Base-by-base conservation (phyloP, 2,888 invertebrate species). In the Oxystoma pomonae region DNA sequence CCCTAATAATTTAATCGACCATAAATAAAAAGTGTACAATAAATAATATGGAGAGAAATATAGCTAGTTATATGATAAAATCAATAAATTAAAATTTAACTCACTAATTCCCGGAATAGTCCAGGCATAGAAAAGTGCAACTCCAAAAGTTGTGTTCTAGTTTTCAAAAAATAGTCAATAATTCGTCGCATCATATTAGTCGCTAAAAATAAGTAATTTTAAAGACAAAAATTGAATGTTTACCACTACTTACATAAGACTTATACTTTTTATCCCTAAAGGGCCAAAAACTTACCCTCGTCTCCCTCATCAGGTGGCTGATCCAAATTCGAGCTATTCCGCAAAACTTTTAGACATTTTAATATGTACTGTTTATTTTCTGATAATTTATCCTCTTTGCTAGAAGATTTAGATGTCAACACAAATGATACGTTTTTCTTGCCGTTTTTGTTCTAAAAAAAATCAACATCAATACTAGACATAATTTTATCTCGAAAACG, bases 51-150 rank as follows among this genome's bases (percentile, higher is more conserved):
- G n/a, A n/a, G n/a, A n/a, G n/a, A n/a, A n/a, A n/a, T n/a, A n/a
- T n/a, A n/a, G n/a, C n/a, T n/a, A n/a, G n/a, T n/a, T n/a, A n/a
- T n/a, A n/a, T n/a, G n/a, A n/a, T n/a, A n/a, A n/a, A n/a, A n/a
- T n/a, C n/a, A n/a, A n/a, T n/a, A n/a, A n/a, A n/a, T n/a, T n/a
- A n/a, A n/a, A n/a, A n/a, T n/a, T n/a, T n/a, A n/a, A 20, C 61
- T 67, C 58, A 70, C 69, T 58, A 68, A 50, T 22, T 64, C 65
- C 22, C 65, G 62, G 61, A 71, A 71, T 1, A 71, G 58, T 52
- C 71, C 71, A 9, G 71, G 70, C 55, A 61, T 68, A 16, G 66
- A 60, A 63, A 66, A 69, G 59, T 70, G 69, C 1, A 70, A 55
- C 35, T 69, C 65, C 18, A 70, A 51, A 2, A 70, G 62, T 55